phyloP scores from a whole-genome alignment of 2,888 invertebrate genomes.

The Thysanoteuthis rhombus region DNA sequence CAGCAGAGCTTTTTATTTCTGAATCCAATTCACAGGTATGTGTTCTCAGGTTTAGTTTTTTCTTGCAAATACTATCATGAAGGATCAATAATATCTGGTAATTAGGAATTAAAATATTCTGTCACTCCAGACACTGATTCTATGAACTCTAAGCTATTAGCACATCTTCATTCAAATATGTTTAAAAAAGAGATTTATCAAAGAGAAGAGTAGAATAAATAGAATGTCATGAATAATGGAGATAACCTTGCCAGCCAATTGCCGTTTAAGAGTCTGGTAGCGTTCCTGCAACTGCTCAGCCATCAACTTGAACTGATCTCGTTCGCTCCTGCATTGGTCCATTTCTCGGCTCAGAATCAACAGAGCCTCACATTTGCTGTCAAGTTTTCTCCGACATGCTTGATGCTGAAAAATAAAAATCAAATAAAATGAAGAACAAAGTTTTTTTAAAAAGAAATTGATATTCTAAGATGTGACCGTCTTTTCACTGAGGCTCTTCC shows the following conservation, averaged over 20 bases:
- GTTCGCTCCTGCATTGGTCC: slow-evolving; percentile 81
- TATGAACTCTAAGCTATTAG: background rate
- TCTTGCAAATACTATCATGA: too few species aligned
- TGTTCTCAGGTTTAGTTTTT: too few species aligned
- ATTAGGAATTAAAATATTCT: background rate
- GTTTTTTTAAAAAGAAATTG: too few species aligned
- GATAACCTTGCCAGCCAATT: slow-evolving; percentile 61
- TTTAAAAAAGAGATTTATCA: background rate
- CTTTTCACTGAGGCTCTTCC: too few species aligned
- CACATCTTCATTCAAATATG: background rate
- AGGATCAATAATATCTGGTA: background rate
- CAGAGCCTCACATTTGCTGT: slow-evolving; percentile 84
- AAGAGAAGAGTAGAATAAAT: background rate
- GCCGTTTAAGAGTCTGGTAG: slow-evolving; percentile 66
- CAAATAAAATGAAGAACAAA: too few species aligned
- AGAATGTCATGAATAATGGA: background rate
- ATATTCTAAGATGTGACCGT: too few species aligned
- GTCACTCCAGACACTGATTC: background rate
- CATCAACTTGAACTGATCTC: slow-evolving; percentile 83
- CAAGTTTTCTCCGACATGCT: slow-evolving; percentile 74
- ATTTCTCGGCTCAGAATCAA: slow-evolving; percentile 81
- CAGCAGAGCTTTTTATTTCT: too few species aligned
- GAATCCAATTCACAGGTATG: too few species aligned
- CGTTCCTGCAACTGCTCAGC: slow-evolving; percentile 79
- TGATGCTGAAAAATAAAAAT: slow-evolving; percentile 57